phyloP scores from a whole-genome alignment of 37 sponge, comb jelly and placozoan genomes.

The Cliona cf. orientalis region DNA sequence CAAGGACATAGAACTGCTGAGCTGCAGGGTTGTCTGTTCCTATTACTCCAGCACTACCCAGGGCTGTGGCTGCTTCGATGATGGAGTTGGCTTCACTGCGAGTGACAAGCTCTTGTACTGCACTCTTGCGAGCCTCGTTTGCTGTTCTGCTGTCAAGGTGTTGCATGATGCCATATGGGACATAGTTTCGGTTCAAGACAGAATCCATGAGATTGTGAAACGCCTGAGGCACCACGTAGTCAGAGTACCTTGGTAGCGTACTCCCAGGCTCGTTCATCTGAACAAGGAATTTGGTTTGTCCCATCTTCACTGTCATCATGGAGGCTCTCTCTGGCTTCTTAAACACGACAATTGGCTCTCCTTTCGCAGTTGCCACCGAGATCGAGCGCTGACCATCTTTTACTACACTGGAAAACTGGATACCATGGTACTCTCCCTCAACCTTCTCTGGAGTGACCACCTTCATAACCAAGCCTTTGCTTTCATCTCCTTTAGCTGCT shows the following conservation, averaged over 20 bases:
- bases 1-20: neutral
- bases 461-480: no score
- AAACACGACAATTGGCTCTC: neutral
- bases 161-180: neutral
- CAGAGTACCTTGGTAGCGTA: neutral
- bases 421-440: neutral
- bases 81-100: neutral
- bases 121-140: neutral
- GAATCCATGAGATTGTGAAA: neutral
- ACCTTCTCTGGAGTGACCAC: neutral
- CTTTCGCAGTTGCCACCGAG: neutral
- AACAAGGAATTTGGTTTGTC: neutral
- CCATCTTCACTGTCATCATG: neutral
- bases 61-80: neutral
- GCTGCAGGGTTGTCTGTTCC: slow-evolving; percentile 5
- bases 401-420: neutral
- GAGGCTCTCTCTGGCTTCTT: neutral
- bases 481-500: no score
- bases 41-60: neutral
- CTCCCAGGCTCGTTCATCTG: neutral
- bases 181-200: neutral
- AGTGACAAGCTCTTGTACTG: neutral
- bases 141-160: neutral
- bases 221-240: neutral
- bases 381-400: neutral